Percentiles rank a stretch among this genome's conserved stretches.
These are phyloP conservation scores for Agriopis leucophaearia DNA, from an alignment of 2,888 invertebrate species.

Conservation along the genomic window DNA sequence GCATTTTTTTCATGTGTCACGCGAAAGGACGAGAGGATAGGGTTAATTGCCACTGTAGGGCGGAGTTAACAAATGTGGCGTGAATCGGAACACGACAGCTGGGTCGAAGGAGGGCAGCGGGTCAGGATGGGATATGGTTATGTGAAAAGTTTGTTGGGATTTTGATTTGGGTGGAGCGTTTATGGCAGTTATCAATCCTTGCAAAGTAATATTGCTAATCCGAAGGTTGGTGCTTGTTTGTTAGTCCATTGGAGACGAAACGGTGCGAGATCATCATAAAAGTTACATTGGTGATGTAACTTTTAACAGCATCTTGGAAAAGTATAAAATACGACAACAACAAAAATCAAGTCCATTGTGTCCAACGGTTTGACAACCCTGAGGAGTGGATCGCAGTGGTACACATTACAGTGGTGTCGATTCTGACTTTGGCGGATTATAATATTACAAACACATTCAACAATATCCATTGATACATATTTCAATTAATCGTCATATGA, in stretches of 20 bases:
- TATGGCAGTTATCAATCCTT: slow-evolving; percentile 21
- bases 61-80: slow-evolving; percentile 36
- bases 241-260: slow-evolving; percentile 1
- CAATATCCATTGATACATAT: too few relatives aligned
- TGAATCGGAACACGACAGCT: slow-evolving; percentile 34
- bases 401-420: too few relatives aligned
- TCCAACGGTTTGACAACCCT: too few relatives aligned
- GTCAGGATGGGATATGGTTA: slow-evolving; percentile 27
- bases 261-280: neutral
- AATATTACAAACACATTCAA: too few relatives aligned
- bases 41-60: slow-evolving; percentile 35
- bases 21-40: slow-evolving; percentile 34
- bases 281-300: too few relatives aligned
- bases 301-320: neutral
- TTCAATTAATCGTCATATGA: too few relatives aligned
- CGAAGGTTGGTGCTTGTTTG: slow-evolving; percentile 13
- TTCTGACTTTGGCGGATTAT: too few relatives aligned
- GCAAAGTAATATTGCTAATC: slow-evolving; percentile 16
- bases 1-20: slow-evolving; percentile 36
- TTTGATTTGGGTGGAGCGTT: slow-evolving; percentile 18
- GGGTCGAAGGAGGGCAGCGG: slow-evolving; percentile 17
- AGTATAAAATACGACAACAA: too few relatives aligned
- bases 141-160: slow-evolving; percentile 29
- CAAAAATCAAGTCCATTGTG: too few relatives aligned
- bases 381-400: too few relatives aligned